Percentiles rank a stretch among this genome's conserved stretches.
Conservation (phyloP, 2,888 invertebrate genomes). For the Leucophenga montana region DNA sequence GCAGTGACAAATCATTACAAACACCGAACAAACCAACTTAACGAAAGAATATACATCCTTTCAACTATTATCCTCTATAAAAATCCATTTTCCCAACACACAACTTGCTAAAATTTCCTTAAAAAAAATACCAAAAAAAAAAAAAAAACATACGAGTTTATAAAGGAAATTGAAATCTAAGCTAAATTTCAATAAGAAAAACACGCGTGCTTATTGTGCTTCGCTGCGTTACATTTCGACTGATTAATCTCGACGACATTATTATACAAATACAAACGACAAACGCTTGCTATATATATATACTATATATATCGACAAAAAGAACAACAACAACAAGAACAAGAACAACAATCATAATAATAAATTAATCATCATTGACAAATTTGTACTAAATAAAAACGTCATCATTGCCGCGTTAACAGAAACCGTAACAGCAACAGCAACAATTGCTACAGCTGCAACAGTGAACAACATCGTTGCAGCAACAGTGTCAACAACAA, state of each 20-base stretch:
- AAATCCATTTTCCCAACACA: slow-evolving; percentile 14
- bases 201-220: too few relatives aligned
- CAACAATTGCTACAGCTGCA: slow-evolving; percentile 57
- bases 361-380: slow-evolving; percentile 53
- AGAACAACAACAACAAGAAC: slow-evolving; percentile 22
- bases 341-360: slow-evolving; percentile 47
- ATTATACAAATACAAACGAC: slow-evolving; percentile 30
- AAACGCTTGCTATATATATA: slow-evolving; percentile 20
- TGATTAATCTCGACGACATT: neutral
- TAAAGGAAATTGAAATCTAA: neutral
- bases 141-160: neutral
- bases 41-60: slow-evolving; percentile 22
- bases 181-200: neutral
- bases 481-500: slow-evolving; percentile 62
- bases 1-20: slow-evolving; percentile 1
- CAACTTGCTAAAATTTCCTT: neutral
- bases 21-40: slow-evolving; percentile 7
- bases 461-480: slow-evolving; percentile 53
- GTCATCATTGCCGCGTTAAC: slow-evolving; percentile 69
- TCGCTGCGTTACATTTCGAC: too few relatives aligned
- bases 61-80: slow-evolving; percentile 38
- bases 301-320: slow-evolving; percentile 35
- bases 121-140: slow-evolving; percentile 1
- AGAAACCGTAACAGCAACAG: slow-evolving; percentile 66
- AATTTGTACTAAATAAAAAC: slow-evolving; percentile 64